phyloP scores from a whole-genome alignment of 2,888 invertebrate species.

The Torymus tubicola region DNA sequence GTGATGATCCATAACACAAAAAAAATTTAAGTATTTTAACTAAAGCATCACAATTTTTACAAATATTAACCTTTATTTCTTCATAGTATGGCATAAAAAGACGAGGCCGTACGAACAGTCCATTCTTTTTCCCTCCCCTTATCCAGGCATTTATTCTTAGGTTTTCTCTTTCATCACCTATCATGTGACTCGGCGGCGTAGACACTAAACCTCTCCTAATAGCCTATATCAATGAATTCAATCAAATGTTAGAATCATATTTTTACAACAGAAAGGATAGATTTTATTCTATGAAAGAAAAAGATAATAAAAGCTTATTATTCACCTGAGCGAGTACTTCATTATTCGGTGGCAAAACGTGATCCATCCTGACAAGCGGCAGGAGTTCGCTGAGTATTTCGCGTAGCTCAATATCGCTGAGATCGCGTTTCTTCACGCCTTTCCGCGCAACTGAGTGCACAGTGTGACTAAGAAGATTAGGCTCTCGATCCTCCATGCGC shows the following conservation, averaged over 20 bases:
- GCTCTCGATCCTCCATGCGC: conserved; percentile 92
- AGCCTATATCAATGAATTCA: conserved; percentile 69
- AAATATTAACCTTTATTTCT: conserved; percentile 86
- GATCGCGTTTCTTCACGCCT: conserved; percentile 88
- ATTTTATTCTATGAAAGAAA: background rate
- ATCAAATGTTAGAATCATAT: background rate
- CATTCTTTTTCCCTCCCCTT: conserved; percentile 83
- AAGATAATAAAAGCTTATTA: conserved; percentile 23
- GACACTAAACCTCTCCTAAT: conserved; percentile 87
- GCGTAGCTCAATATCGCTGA: conserved; percentile 90
- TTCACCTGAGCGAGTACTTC: conserved; percentile 85
- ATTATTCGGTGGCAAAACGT: conserved; percentile 90
- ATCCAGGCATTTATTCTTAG: conserved; percentile 88
- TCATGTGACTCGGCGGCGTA: conserved; percentile 90
- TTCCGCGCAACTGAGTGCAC: conserved; percentile 94
- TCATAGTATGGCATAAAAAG: conserved; percentile 97
- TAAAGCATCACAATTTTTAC: background rate
- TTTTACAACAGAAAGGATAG: background rate
- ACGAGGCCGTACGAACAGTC: conserved; percentile 88
- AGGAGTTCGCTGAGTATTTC: conserved; percentile 91
- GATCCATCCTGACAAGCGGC: conserved; percentile 91
- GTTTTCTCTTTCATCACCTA: conserved; percentile 84
- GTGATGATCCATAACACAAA: conserved; percentile 29
- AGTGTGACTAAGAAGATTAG: conserved; percentile 92
- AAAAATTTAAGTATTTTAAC: conserved; percentile 37